Conservation (phyloP, 2,113 vertebrate species). For the Hippocampus zosterae region DNA sequence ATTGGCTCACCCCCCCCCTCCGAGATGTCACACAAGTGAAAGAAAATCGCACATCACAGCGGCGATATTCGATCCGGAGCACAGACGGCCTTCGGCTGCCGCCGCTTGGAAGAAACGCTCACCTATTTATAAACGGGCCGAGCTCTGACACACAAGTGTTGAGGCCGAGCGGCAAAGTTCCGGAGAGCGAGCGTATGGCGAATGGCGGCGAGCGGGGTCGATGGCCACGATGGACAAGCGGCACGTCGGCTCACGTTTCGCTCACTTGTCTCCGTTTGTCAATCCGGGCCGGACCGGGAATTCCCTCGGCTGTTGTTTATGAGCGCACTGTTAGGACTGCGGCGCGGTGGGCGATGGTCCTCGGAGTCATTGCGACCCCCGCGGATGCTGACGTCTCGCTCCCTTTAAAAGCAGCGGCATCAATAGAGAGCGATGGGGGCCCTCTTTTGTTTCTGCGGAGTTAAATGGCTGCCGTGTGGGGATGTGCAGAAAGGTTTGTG, state of each 20-base stretch:
- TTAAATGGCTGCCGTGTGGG: constrained; percentile 66
- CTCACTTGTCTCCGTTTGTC: constrained; percentile 52
- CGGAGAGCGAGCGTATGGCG: constrained; percentile 21
- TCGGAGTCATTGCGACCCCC: constrained; percentile 25
- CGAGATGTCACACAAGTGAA: constrained; percentile 3
- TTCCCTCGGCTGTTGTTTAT: constrained; percentile 11
- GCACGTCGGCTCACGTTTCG: constrained; percentile 59
- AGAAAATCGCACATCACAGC: constrained; percentile 60
- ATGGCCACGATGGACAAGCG: constrained; percentile 12
- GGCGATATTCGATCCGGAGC: constrained; percentile 60
- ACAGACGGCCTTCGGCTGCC: constrained; percentile 50
- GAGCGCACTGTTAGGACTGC: constrained; percentile 5
- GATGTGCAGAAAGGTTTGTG: constrained; percentile 47
- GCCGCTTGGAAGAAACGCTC: constrained; percentile 60
- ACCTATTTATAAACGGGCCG: constrained; percentile 70
- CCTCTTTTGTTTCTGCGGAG: constrained; percentile 60
- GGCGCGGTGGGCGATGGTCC: constrained; percentile 3
- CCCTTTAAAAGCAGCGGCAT: constrained; percentile 37
- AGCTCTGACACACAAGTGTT: constrained; percentile 44
- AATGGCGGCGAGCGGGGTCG: constrained; percentile 4
- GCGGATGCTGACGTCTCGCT: constrained; percentile 27
- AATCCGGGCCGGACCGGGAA: constrained; percentile 20
- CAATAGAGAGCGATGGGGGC: constrained; percentile 61
- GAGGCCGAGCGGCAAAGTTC: constrained; percentile 44
- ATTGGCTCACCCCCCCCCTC: neutral